Conservation (phyloP, 2,113 vertebrate genomes). For the Uria aalge region DNA sequence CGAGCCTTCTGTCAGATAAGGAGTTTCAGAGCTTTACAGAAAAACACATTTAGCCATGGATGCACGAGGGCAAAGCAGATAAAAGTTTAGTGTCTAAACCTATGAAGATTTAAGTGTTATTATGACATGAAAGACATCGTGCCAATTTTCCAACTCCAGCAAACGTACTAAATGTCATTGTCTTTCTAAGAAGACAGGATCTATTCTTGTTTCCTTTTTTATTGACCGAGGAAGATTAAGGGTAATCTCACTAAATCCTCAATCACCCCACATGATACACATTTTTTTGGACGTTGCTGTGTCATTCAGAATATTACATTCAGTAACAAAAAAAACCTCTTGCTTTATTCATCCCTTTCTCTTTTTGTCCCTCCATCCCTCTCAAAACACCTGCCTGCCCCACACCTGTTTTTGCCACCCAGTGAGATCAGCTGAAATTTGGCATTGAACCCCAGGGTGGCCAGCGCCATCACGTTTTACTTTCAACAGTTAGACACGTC, state of each 20-base stretch:
- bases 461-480: not conserved
- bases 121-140: not conserved
- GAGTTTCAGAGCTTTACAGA: not conserved
- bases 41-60: not conserved
- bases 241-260: constrained; percentile 65
- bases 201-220: constrained; percentile 38
- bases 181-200: constrained; percentile 67
- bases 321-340: not conserved
- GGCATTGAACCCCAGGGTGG: not conserved
- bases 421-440: not conserved
- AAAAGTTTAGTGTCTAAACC: not conserved
- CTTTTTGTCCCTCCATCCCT: not conserved
- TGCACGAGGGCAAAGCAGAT: not conserved
- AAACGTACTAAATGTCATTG: constrained; percentile 35
- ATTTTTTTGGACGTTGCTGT: not conserved
- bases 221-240: constrained; percentile 50
- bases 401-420: not conserved
- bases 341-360: not conserved
- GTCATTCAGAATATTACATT: not conserved
- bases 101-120: not conserved
- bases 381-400: not conserved
- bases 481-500: not conserved
- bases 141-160: constrained; percentile 27
- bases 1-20: not conserved
- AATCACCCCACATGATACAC: not conserved